These are phyloP conservation scores for Iselma pallidipennis DNA, from an alignment of 2,888 invertebrate genomes.

Conservation along the genomic window DNA sequence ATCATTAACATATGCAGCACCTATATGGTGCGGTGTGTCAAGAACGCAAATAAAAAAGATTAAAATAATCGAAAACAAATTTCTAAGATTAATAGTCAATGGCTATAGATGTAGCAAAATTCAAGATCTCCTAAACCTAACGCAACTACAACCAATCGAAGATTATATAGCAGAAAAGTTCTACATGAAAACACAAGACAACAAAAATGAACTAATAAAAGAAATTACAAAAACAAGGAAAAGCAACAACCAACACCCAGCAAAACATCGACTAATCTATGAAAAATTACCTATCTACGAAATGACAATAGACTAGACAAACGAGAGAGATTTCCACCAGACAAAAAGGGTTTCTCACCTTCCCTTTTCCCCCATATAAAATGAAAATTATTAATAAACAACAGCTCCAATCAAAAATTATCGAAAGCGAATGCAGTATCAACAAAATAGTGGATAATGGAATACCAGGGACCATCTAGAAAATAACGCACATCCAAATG, in stretches of 20 bases:
- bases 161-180: constrained; percentile 16
- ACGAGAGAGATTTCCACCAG: too few relatives aligned
- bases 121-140: constrained; percentile 15
- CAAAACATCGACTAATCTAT: not conserved
- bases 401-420: too few relatives aligned
- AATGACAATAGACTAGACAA: not conserved
- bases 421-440: too few relatives aligned
- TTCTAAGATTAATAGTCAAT: constrained; percentile 21
- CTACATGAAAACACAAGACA: constrained; percentile 27
- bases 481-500: too few relatives aligned
- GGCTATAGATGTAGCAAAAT: constrained; percentile 22
- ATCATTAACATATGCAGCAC: constrained; percentile 33
- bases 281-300: not conserved
- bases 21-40: constrained; percentile 19
- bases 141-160: not conserved
- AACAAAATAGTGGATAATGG: too few relatives aligned
- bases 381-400: too few relatives aligned
- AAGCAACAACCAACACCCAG: not conserved
- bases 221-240: not conserved
- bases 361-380: too few relatives aligned
- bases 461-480: too few relatives aligned
- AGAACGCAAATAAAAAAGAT: not conserved
- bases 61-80: constrained; percentile 12
- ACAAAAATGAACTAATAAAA: not conserved
- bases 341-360: too few relatives aligned